These are phyloP conservation scores for Galaxea fascicularis DNA, from an alignment of 92 coral and sea anemone genomes.

Conservation along the genomic window DNA sequence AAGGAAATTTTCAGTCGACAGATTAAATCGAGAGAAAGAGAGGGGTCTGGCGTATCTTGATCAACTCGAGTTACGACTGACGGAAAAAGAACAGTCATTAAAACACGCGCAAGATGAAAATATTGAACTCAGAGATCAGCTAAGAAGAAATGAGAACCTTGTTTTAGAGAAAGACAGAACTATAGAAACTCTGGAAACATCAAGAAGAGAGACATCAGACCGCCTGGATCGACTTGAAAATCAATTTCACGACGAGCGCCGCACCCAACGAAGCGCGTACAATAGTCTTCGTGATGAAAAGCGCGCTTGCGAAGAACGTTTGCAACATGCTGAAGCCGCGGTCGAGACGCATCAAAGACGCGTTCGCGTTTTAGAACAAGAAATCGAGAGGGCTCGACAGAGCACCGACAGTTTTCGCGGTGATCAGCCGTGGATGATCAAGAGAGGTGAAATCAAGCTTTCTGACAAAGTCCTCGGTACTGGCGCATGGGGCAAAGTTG, in stretches of 20 bases:
- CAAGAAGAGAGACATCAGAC: slow-evolving; percentile 50
- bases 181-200: slow-evolving; percentile 55
- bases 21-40: slow-evolving; percentile 76
- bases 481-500: slow-evolving; percentile 92
- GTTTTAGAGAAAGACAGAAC: slow-evolving; percentile 67
- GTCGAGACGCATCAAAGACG: slow-evolving; percentile 66
- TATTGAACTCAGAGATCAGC: slow-evolving; percentile 54
- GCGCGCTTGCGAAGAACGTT: slow-evolving; percentile 66
- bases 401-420: slow-evolving; percentile 69
- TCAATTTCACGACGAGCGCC: slow-evolving; percentile 64
- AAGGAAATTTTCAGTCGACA: slow-evolving; percentile 74
- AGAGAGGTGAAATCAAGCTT: slow-evolving; percentile 68
- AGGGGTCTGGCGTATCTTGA: slow-evolving; percentile 66
- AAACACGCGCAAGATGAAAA: slow-evolving; percentile 59
- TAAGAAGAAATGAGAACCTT: slow-evolving; percentile 53
- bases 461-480: slow-evolving; percentile 82
- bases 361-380: slow-evolving; percentile 70
- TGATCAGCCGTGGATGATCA: slow-evolving; percentile 86
- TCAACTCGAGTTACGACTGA: slow-evolving; percentile 62
- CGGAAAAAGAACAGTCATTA: slow-evolving; percentile 67
- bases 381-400: slow-evolving; percentile 67
- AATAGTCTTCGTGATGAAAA: slow-evolving; percentile 69
- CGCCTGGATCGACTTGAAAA: slow-evolving; percentile 52
- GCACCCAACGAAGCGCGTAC: slow-evolving; percentile 49
- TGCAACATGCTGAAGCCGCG: slow-evolving; percentile 61